phyloP scores from a whole-genome alignment of 2,113 vertebrate species.

The Cebidichthys violaceus region DNA sequence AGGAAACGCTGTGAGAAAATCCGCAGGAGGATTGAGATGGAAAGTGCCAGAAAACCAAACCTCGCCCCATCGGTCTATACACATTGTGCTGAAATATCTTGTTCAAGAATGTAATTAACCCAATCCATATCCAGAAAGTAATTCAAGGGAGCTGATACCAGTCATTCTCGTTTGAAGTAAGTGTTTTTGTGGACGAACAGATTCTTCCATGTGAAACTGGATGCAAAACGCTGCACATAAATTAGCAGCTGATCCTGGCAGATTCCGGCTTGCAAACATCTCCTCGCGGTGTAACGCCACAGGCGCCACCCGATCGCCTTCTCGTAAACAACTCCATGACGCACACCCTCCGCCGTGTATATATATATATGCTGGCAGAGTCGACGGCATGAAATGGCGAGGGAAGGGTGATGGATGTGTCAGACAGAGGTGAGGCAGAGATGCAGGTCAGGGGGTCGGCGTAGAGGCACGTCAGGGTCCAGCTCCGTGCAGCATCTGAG shows the following conservation, averaged over 20 bases:
- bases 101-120: conserved; percentile 5
- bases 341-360: conserved; percentile 30
- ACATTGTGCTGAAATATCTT: conserved; percentile 3
- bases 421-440: conserved; percentile 59
- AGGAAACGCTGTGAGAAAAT: conserved; percentile 55
- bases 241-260: conserved; percentile 59
- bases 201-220: conserved; percentile 14
- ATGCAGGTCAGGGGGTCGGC: conserved; percentile 72
- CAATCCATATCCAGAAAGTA: background rate
- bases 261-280: conserved; percentile 32
- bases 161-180: background rate
- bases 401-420: conserved; percentile 48
- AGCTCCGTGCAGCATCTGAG: conserved; percentile 43
- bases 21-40: conserved; percentile 30
- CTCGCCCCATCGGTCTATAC: background rate
- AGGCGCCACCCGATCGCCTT: conserved; percentile 13
- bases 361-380: conserved; percentile 43
- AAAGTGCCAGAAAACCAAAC: conserved; percentile 25
- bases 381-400: conserved; percentile 39
- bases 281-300: conserved; percentile 35
- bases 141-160: background rate
- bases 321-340: conserved; percentile 44
- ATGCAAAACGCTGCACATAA: conserved; percentile 22
- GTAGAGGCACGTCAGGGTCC: conserved; percentile 58
- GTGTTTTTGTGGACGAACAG: conserved; percentile 35